Base-by-base conservation (phyloP, 2,797 vertebrate genomes). In the Hippoglossus hippoglossus region DNA sequence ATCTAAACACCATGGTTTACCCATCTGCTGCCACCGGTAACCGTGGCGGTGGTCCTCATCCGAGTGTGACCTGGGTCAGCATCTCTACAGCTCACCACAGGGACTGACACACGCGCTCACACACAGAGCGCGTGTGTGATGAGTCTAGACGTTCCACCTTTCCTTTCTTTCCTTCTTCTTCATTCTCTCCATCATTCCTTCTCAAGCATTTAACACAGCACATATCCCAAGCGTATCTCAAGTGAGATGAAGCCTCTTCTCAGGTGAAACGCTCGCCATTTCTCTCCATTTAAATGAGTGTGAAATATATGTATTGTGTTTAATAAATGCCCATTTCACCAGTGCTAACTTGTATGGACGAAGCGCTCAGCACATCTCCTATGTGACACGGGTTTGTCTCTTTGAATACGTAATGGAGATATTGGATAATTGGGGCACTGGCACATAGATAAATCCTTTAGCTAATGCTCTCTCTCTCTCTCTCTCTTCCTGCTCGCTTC, bases 11-110 rank as follows among this genome's bases (percentile, higher is more conserved):
- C 68, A 53, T 55, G 68, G 88, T 49, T 75, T 63, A 78, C 74
- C 91, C 91, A 93, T 94, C 93, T 94, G 92, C 86, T 91, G 86
- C 83, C 86, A 77, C 75, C 56, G 69, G 80, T 88, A 87, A 82
- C 88, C 63, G 50, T 85, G 71, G 84, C 56, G 71, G 87, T 85
- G 85, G 89, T 83, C 85, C 73, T 81, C 56, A 69, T 92, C 88
- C 78, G 73, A 71, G 87, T 86, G 85, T 84, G 82, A 89, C 86
- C 84, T 8, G 75, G 87, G 88, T 92, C 88, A 85, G 58, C 44
- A 62, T 84, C 75, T 71, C 78, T 66, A 69, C 80, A 84, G 82
- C 78, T 81, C 79, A 75, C 78, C 82, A 53, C 86, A 82, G 87
- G 72, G 79, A 82, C 61, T 58, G 71, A 80, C 69, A 47, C 31